phyloP scores from a whole-genome alignment of 2,888 invertebrate genomes.

The Teinopalpus imperialis region DNA sequence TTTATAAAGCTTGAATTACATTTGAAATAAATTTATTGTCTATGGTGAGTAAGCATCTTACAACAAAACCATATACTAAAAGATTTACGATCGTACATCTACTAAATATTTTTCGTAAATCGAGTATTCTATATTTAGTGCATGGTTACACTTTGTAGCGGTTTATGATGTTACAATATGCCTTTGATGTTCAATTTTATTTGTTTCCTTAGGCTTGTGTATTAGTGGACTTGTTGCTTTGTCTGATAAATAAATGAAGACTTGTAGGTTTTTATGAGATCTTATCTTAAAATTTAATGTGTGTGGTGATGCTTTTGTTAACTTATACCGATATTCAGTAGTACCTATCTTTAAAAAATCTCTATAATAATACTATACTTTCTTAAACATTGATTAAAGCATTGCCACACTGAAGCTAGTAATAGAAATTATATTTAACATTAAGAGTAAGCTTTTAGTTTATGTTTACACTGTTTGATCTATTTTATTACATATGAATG shows the following conservation, averaged over 20 bases:
- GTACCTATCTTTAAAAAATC: no score
- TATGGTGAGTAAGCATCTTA: slow-evolving; percentile 25
- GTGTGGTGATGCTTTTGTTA: slow-evolving; percentile 44
- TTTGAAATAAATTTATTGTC: slow-evolving; percentile 28
- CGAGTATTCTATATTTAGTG: slow-evolving; percentile 45
- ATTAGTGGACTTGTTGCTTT: slow-evolving; percentile 53
- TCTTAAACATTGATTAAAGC: slow-evolving; percentile 46
- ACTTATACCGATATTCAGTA: no score
- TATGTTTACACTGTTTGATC: slow-evolving; percentile 25
- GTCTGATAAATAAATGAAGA: slow-evolving; percentile 40
- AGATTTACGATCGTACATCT: slow-evolving; percentile 34
- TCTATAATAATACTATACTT: no score
- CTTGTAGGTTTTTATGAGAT: slow-evolving; percentile 48
- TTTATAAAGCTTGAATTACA: slow-evolving; percentile 25
- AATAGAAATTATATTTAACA: slow-evolving; percentile 41
- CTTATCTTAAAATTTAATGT: slow-evolving; percentile 39
- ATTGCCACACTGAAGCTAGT: slow-evolving; percentile 38
- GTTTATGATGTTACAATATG: slow-evolving; percentile 45
- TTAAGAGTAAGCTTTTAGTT: slow-evolving; percentile 44
- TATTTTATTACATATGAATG: slow-evolving; percentile 18
- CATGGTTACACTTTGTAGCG: slow-evolving; percentile 47
- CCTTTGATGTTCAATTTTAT: slow-evolving; percentile 55
- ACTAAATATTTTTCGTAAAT: slow-evolving; percentile 49
- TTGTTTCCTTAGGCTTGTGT: slow-evolving; percentile 45
- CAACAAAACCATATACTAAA: slow-evolving; percentile 33